These are phyloP conservation scores for Eurois occulta DNA, from an alignment of 2,888 invertebrate genomes.

Conservation along the genomic window DNA sequence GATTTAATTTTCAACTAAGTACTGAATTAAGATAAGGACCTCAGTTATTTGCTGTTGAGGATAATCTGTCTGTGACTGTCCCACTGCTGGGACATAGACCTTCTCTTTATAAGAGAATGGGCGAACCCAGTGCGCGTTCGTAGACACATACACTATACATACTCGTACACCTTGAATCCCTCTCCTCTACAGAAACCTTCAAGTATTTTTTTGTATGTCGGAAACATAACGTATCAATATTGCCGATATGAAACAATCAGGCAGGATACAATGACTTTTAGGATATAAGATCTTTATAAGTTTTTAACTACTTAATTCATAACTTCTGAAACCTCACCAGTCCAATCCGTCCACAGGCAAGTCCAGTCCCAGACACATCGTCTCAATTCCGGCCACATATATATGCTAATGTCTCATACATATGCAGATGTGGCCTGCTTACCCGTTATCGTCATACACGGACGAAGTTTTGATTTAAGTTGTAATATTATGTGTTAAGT, in stretches of 20 bases:
- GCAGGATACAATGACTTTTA: no score
- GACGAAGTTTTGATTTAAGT: constrained; percentile 50
- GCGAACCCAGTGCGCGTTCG: not conserved
- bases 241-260: no score
- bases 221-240: no score
- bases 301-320: not conserved
- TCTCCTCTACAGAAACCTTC: no score
- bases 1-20: constrained; percentile 2
- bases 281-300: no score
- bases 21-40: not conserved
- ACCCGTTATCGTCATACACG: constrained; percentile 38
- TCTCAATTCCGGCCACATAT: constrained; percentile 62
- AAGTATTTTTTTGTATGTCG: no score
- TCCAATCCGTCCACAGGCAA: not conserved
- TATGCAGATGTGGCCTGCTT: constrained; percentile 62
- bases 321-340: not conserved
- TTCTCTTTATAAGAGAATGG: not conserved
- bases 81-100: not conserved
- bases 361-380: constrained; percentile 58
- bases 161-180: no score
- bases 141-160: no score
- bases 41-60: not conserved
- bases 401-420: constrained; percentile 67
- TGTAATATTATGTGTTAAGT: not conserved
- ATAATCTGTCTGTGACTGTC: not conserved